A percentile compares a stretch with the other conserved stretches of the same genome.
phyloP scores from a whole-genome alignment of 2,113 vertebrate species.

The Cynocephalus volans region DNA sequence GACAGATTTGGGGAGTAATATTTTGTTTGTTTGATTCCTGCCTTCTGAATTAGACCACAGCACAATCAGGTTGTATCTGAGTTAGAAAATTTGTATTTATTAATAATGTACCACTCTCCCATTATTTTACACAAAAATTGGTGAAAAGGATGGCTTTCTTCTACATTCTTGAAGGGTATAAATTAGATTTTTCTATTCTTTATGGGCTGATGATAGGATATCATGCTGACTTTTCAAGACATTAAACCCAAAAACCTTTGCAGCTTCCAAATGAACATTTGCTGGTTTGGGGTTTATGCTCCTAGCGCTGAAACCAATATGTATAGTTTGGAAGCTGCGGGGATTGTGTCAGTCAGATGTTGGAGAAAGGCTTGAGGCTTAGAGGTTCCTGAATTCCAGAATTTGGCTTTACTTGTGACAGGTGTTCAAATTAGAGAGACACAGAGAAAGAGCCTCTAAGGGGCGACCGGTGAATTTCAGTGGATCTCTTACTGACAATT shows the following conservation, averaged over 20 bases:
- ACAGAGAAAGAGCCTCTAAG: neutral
- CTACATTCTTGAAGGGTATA: rapidly evolving
- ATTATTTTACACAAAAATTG: neutral
- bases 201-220: neutral
- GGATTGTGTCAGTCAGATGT: neutral
- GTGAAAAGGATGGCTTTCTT: neutral
- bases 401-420: neutral
- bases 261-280: neutral
- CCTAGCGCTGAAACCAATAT: neutral
- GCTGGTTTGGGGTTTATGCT: too few relatives aligned
- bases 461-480: neutral
- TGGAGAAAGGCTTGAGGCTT: neutral
- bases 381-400: neutral
- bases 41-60: neutral
- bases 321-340: neutral
- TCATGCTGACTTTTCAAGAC: neutral
- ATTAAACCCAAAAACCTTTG: too few relatives aligned
- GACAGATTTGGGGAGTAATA: neutral
- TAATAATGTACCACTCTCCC: too few relatives aligned
- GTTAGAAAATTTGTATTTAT: too few relatives aligned
- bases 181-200: neutral
- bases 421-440: neutral
- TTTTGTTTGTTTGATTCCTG: neutral
- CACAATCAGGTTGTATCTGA: neutral
- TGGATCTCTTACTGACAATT: neutral